Evolutionary conservation across 2,113 vertebrate genomes (phyloP).

Genomic region (Eidolon helvum): DNA sequence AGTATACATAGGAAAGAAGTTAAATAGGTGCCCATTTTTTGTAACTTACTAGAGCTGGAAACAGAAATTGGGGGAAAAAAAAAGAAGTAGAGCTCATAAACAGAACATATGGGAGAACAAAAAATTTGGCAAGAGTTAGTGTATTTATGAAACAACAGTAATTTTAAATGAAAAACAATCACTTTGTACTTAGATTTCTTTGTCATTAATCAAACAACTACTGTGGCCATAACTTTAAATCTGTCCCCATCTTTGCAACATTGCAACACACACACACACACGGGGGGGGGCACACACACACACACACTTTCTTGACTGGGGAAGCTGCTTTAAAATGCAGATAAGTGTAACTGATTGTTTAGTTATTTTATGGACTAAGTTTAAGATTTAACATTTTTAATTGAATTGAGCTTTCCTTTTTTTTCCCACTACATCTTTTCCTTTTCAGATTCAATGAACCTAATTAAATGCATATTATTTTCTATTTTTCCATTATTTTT

Average conservation of each 20-base stretch:
- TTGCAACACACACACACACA: neutral
- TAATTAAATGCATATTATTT: neutral
- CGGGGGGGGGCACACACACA: too few species aligned
- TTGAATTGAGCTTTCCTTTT: neutral
- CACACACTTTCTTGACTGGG: neutral
- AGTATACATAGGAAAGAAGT: neutral
- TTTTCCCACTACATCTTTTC: neutral
- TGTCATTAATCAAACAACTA: neutral
- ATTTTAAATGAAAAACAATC: neutral
- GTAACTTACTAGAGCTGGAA: neutral
- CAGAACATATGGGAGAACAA: neutral
- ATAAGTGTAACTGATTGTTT: neutral
- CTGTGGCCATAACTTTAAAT: neutral
- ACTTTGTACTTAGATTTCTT: neutral
- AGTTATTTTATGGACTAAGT: neutral
- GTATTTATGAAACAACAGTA: neutral
- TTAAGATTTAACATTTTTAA: neutral
- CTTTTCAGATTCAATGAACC: neutral
- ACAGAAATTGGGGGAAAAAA: neutral
- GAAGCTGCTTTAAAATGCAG: neutral
- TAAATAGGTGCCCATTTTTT: neutral
- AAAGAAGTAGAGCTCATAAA: neutral
- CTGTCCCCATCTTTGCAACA: neutral
- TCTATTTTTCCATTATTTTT: neutral
- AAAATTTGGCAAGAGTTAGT: neutral